Evolutionary conservation across 2,113 vertebrate species (phyloP), one percentile per base, ranked within the genome.

Genomic region (Mastomys natalensis): DNA sequence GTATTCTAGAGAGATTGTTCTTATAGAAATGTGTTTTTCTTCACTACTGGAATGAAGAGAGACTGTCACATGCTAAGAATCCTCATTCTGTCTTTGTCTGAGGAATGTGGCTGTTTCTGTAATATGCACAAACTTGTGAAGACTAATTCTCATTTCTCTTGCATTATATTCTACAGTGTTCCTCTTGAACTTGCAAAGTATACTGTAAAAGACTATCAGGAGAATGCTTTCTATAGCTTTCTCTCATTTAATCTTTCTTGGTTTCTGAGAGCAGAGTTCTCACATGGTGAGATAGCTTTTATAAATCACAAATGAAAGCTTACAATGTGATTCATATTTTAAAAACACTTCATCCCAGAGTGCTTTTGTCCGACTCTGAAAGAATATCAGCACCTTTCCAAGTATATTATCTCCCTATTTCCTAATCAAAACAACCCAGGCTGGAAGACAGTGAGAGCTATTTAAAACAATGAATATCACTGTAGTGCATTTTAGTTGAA

Each of bases 241-340:
- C 34, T 80, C 43, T 94, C 62, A 60, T 90, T 94, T 95, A 87
- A 48, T 91, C 58, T 84, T 70, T 77, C 89, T 93, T 87, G 37
- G 37, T 66, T 95, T 95, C 85, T 34, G 72, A 90, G 19, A 94
- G 29, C 51, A 81, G 22, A 88, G 60, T 51, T 78, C 74, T 87
- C 22, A 86, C 84, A 78, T 93, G 31, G 70, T 94, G 74, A 94
- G 89, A 92, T n/a, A 81, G 68, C 70, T 85, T 97, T 97, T 97
- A 87, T 53, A 95, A 97, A 94, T 93, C 87, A 91, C 76, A 89
- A 74, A 64, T 64, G 53, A 62, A 96, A 96, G 37, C 2, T 96
- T 87, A 86, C 40, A 29, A 78, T 91, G 26, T 74, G 74, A 94
- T 70, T 93, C 86, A 62, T 86, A 40, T 80, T 96, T 97, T 64